Base-by-base conservation (phyloP, 2,888 invertebrate species). In the Agonopterix subpropinquella region DNA sequence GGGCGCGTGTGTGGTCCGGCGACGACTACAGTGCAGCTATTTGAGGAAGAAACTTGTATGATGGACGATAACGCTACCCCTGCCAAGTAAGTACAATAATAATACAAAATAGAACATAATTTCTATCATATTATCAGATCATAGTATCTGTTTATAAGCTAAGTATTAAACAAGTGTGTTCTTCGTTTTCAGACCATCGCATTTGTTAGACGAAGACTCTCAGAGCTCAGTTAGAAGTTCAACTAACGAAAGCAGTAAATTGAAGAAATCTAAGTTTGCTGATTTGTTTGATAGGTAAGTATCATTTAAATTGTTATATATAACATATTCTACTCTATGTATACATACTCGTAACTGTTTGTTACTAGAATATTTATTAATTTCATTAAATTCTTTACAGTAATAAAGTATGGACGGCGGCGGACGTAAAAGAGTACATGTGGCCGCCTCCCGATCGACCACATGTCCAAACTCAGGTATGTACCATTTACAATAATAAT, bases 361-460 rank as follows among this genome's bases (percentile, higher is more conserved):
- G 18, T 18, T 28, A 28, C 28, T 28, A 28, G 28, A 28, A 28
- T 5, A 41, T 11, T 41, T 41, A 41, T 41, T 39, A 39, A 39
- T 39, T 39, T 39, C 1, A 39, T n/a, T 5, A 39, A 4, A 18
- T 57, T 50, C 44, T 7, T 80, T 77, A 10, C 73, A 88, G 88
- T 65, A 86, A 78, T 64, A 90, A 90, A 66, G 88, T 90, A 44
- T 92, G 94, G 70, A 94, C 94, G 13, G 96, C 97, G 11, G 95
- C 96, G 48, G 95, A 95, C 74, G 92, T 98, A 47, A 96, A 96
- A 52, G 98, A 98, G 76, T 98, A 98, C 73, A 95, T 94, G 66
- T 98, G 98, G 98, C 96, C 96, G 5, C 90, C 91, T 36, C 91
- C 86, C 69, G 81, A 78, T 36, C 70, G 61, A 45, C 58, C 69